phyloP scores from a whole-genome alignment of 2,797 vertebrate genomes.

The Silurus lanzhouensis region DNA sequence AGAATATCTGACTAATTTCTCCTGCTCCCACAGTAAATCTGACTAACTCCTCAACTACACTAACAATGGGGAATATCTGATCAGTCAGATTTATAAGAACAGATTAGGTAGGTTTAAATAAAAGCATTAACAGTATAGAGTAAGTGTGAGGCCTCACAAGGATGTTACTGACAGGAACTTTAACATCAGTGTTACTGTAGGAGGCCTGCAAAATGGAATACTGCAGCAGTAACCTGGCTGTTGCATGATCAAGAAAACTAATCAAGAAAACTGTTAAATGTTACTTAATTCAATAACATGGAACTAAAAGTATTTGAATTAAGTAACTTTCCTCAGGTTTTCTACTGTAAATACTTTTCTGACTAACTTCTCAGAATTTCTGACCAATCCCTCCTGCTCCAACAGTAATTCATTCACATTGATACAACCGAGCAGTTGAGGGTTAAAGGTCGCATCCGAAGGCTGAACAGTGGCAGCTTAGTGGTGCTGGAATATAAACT shows the following conservation, averaged over 20 bases:
- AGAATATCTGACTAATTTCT: constrained; percentile 11
- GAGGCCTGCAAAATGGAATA: background rate
- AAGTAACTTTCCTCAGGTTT: background rate
- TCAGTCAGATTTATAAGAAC: background rate
- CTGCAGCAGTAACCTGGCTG: background rate
- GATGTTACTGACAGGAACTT: background rate
- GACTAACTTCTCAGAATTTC: background rate
- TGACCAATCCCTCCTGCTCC: no score
- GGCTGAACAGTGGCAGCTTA: no score
- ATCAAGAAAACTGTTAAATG: background rate
- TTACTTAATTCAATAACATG: background rate
- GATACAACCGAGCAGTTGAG: no score
- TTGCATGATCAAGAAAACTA: background rate
- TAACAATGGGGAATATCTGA: background rate
- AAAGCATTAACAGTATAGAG: background rate
- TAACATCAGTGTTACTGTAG: background rate
- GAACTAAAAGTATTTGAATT: background rate
- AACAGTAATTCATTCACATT: no score
- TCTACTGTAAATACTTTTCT: no score
- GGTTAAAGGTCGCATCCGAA: no score
- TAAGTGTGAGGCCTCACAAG: background rate
- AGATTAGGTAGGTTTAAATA: background rate
- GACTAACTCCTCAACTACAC: background rate
- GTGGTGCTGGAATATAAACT: no score
- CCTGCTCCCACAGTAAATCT: background rate